Evolutionary conservation across 2,797 vertebrate genomes (phyloP), one percentile per base, ranked within the genome.

Genomic region (Buphagus erythrorhynchus): DNA sequence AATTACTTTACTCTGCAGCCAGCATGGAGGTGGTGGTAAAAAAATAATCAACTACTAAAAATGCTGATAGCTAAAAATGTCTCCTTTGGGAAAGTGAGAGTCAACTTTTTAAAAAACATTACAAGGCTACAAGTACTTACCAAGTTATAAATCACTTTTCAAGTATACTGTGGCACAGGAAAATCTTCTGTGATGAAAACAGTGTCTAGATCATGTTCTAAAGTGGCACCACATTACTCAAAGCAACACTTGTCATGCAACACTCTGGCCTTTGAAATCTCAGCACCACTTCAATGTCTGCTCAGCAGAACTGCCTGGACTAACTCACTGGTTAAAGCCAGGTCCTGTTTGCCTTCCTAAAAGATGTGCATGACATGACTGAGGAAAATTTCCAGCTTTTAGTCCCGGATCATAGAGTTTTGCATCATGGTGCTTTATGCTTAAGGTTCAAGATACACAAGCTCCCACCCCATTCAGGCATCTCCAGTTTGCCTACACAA

Each of bases 41-140:
- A 54, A 54, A 4, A 52, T 40, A 48, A 59, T 28, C 33, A 82
- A 65, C 36, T 29, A 67, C 49, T 88, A 58, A 85, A 87, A 91
- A 57, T 31, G 28, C 8, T 74, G 43, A 69, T 54, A 62, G 51
- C 15, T 89, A 63, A 63, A 92, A 78, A 86, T 19, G 20, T n/a
- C 20, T 79, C 88, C 19, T 77, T 85, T 73, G 20, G 61, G 46
- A 91, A 88, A 84, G 36, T 11, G 15, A 84, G 29, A 80, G 13
- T 20, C 35, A 61, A 52, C 26, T 65, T 58, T 16, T 38, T 6
- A 1, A 26, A 29, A 26, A 31, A 35, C 9, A 79, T 59, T 40
- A 54, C 31, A 71, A 86, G 52, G 38, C 42, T 89, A 57, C 36
- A 83, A 89, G n/a, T 75, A 55, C 12, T 90, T 90, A 79, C 15